Evolutionary conservation across 1,140 invertebrate species (phyloP), one percentile per base, ranked within the genome.

Genomic region (Drosophila kanapiae): DNA sequence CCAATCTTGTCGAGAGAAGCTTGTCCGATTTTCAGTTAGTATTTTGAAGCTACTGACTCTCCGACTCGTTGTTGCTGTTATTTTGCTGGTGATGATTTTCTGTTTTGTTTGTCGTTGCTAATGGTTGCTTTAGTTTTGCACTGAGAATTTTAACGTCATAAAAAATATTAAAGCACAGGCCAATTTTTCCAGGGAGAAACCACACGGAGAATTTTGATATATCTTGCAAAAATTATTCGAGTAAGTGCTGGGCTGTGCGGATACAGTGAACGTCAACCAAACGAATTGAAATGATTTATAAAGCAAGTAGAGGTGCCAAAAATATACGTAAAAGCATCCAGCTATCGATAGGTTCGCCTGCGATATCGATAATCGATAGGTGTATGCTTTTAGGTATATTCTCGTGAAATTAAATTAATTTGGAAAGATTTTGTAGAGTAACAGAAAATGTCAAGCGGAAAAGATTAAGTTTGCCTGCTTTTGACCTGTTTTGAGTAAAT

Each of bases 281-380:
- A 80, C 80, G 81, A 88, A 88, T 75, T 82, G 72, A 88, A 86
- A 35, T 88, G 80, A 90, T 80, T 84, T 75, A 81, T 69, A 87
- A 84, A 88, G 78, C 69, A 71, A 72, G 48, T 70, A 29, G 47
- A 18, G 59, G 13, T 58, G 38, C 38, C 38, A 59, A 82, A 86
- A 59, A 40, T 42, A 75, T 61, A 47, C 33, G 37, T 35, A 14
- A 42, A 71, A 83, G 38, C 70, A 61, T 23, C 49, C 71, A 67
- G 35, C 16, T 37, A 69, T 76, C 48, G 57, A 78, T 61, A 54
- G n/a, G 16, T 35, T 11, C 18, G 7, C 3, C 27, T n/a, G 27
- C 16, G 43, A 33, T 10, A 23, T 23, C 51, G 51, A 58, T n/a
- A 27, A n/a, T 38, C 53, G 56, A 58, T 58, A 58, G 10, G 29